phyloP scores from a whole-genome alignment of 2,797 vertebrate species.

The Megalops cyprinoides region DNA sequence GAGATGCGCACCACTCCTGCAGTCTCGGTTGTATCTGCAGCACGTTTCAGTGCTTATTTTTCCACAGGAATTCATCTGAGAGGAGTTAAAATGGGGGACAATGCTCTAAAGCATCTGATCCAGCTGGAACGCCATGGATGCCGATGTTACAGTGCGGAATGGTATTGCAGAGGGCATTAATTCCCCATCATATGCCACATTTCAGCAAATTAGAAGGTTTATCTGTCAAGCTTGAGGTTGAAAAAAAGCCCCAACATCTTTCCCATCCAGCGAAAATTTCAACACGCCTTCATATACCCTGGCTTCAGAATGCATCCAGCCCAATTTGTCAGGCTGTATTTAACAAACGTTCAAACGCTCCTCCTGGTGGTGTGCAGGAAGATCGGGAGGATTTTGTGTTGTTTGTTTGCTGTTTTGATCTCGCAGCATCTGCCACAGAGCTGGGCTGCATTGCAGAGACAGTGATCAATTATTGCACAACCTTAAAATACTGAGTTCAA shows the following conservation, averaged over 20 bases:
- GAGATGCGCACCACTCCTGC: not conserved
- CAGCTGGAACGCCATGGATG: not conserved
- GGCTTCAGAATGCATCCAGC: constrained; percentile 43
- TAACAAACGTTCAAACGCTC: not conserved
- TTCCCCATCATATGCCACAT: not conserved
- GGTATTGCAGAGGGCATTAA: too few species aligned
- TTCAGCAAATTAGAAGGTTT: not conserved
- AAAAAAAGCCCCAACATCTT: not conserved
- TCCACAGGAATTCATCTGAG: not conserved
- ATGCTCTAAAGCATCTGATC: not conserved
- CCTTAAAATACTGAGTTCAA: constrained; percentile 7
- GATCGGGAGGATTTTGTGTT: constrained; percentile 32
- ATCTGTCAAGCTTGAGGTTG: not conserved
- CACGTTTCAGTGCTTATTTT: not conserved
- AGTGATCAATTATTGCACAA: not conserved
- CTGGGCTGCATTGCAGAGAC: constrained; percentile 11
- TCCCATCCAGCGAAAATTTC: constrained; percentile 1
- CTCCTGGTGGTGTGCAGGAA: constrained; percentile 35
- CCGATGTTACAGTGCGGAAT: not conserved
- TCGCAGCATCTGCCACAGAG: not conserved
- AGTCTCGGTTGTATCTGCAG: not conserved
- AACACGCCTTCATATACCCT: constrained; percentile 37
- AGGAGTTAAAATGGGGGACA: not conserved
- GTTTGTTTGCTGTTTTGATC: not conserved
- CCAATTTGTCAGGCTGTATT: constrained; percentile 26